Base-by-base conservation (phyloP, 1,140 invertebrate species). In the Drosophila lini region DNA sequence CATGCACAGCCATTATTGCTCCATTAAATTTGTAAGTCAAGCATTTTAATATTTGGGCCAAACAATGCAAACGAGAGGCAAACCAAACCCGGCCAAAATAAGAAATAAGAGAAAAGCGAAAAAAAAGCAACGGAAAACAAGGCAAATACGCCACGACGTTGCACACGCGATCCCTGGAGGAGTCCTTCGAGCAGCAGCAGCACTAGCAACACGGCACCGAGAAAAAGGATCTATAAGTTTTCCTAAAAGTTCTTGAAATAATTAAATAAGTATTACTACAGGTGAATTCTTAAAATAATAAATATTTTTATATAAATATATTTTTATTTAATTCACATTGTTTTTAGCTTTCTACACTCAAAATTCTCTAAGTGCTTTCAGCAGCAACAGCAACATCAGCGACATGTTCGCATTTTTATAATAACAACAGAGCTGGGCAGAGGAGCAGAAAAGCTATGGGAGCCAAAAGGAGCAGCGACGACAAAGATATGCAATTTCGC, bases 21-120 rank as follows among this genome's bases (percentile, higher is more conserved):
- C 84, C 84, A 89, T 89, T 89, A 89, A 89, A 89, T 89, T 89
- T 89, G 84, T 89, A 89, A 89, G 84, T 89, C 84, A 89, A 89
- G 84, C 84, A 89, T 89, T 89, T 88, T 89, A 89, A 89, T 89
- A 89, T 89, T 89, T 88, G 83, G 84, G 84, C 69, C 85, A 90
- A 89, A 89, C 85, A 89, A 90, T 89, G 84, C 74, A 89, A 89
- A 89, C 83, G 84, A 89, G 86, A 89, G 78, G 80, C 84, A 58
- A 71, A 59, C 69, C 65, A 48, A 75, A 36, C 63, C 55, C 63
- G 62, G 40, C 57, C 60, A 64, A 80, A 77, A 57, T 53, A 64
- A 64, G 69, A 74, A 57, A 41, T 32, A 77, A 65, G 57, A 40
- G 44, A 57, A 25, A 31, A 11, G 50, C 19, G 16, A 13, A n/a